Conservation (phyloP, 2,113 vertebrate genomes). For the Rhinopomastus cyanomelas region DNA sequence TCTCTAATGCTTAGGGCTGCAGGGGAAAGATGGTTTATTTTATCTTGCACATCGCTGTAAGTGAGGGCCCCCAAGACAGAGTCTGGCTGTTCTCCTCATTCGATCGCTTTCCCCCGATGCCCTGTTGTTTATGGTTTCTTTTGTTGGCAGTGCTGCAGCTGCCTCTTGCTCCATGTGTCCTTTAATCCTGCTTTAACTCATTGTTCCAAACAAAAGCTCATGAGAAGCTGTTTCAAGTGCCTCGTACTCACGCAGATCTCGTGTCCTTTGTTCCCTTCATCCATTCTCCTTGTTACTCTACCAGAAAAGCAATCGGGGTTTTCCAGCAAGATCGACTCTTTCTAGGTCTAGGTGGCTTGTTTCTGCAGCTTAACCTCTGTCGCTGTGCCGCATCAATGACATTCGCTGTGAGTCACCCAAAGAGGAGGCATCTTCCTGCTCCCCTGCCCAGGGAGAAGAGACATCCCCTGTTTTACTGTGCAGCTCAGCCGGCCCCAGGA, state of each 20-base stretch:
- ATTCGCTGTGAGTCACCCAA: neutral
- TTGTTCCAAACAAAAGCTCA: conserved; percentile 1
- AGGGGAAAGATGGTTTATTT: neutral
- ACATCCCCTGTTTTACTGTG: neutral
- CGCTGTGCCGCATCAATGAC: neutral
- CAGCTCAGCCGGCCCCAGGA: neutral
- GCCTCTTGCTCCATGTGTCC: neutral
- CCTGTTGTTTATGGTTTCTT: neutral
- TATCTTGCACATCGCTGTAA: neutral
- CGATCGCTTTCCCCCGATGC: neutral
- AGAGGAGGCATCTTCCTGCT: neutral
- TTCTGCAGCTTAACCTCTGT: neutral
- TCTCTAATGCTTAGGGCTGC: neutral
- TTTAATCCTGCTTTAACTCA: neutral
- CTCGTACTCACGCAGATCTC: neutral
- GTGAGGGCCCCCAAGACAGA: neutral
- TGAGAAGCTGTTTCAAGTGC: neutral
- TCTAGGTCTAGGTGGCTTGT: neutral
- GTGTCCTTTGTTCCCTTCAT: neutral
- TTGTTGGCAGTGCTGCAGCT: conserved; percentile 3
- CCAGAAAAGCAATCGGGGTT: conserved; percentile 6
- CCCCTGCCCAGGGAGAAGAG: neutral
- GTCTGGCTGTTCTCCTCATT: neutral
- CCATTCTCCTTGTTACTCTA: conserved; percentile 1
- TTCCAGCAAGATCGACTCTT: neutral